These are phyloP conservation scores for Chalcosyrphus nemorum DNA, from an alignment of 2,888 invertebrate genomes.

Conservation along the genomic window DNA sequence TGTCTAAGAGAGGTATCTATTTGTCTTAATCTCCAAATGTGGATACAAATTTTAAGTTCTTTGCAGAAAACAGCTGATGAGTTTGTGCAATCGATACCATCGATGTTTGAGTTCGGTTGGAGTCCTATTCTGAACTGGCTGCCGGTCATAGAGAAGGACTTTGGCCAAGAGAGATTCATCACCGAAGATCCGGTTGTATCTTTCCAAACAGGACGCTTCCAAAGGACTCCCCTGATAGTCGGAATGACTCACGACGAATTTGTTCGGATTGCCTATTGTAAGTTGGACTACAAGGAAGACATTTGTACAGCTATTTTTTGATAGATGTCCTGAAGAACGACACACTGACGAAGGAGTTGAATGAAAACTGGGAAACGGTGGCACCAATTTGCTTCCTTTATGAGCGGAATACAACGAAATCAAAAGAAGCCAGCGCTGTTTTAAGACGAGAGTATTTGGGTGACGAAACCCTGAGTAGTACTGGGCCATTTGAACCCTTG, in stretches of 20 bases:
- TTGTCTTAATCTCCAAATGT: background rate
- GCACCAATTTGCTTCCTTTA: slow-evolving; percentile 80
- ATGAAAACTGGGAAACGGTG: slow-evolving; percentile 76
- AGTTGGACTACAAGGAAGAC: slow-evolving; percentile 51
- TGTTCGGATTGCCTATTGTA: slow-evolving; percentile 83
- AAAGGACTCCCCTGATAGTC: slow-evolving; percentile 85
- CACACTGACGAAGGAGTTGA: slow-evolving; percentile 77
- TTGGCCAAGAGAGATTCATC: slow-evolving; percentile 86
- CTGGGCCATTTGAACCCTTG: slow-evolving; percentile 74
- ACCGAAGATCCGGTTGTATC: slow-evolving; percentile 84
- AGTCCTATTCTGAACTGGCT: slow-evolving; percentile 82
- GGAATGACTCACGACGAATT: slow-evolving; percentile 86
- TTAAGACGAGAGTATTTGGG: slow-evolving; percentile 75
- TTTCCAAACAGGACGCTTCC: slow-evolving; percentile 83
- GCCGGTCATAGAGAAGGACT: slow-evolving; percentile 86
- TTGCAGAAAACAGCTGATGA: slow-evolving; percentile 76
- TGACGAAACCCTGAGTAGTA: slow-evolving; percentile 56
- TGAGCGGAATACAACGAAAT: slow-evolving; percentile 78
- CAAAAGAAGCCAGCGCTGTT: slow-evolving; percentile 75
- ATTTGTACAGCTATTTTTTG: too few species aligned
- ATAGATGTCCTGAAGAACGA: slow-evolving; percentile 84
- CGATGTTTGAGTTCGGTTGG: slow-evolving; percentile 79
- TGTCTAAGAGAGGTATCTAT: slow-evolving; percentile 83
- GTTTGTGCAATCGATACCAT: slow-evolving; percentile 74
- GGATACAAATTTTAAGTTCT: background rate